These are phyloP conservation scores for Ammodytes dubius DNA, from an alignment of 2,113 vertebrate genomes.

Conservation along the genomic window DNA sequence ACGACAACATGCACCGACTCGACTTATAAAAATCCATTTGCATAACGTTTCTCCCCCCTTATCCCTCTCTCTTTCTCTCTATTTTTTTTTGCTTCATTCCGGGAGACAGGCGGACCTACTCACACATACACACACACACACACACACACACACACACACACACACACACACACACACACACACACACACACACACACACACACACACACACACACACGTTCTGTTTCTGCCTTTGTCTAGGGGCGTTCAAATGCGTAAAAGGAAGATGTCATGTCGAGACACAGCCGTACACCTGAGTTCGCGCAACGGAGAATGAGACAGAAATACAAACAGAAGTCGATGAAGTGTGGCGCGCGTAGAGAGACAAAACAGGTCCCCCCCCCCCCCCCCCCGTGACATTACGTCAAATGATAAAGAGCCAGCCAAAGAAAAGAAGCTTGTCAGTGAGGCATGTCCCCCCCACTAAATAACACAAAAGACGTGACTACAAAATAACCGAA, in stretches of 20 bases:
- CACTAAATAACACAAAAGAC: slow-evolving; percentile 32
- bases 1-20: slow-evolving; percentile 83
- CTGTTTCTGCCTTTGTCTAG: slow-evolving; percentile 70
- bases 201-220: slow-evolving; percentile 40
- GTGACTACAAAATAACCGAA: slow-evolving; percentile 32
- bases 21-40: slow-evolving; percentile 83
- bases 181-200: too few relatives aligned
- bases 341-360: not conserved
- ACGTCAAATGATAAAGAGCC: slow-evolving; percentile 56
- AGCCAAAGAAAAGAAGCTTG: slow-evolving; percentile 28
- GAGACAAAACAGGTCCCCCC: slow-evolving; percentile 45
- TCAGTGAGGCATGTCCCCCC: slow-evolving; percentile 42
- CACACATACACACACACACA: too few relatives aligned
- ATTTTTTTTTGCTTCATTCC: slow-evolving; percentile 25
- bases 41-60: slow-evolving; percentile 79
- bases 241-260: slow-evolving; percentile 51
- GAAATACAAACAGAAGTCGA: slow-evolving; percentile 38
- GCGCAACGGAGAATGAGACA: slow-evolving; percentile 27
- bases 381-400: slow-evolving; percentile 23
- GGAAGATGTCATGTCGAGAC: slow-evolving; percentile 75
- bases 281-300: slow-evolving; percentile 37
- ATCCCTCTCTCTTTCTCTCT: slow-evolving; percentile 51
- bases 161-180: too few relatives aligned
- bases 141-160: too few relatives aligned
- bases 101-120: slow-evolving; percentile 47